Evolutionary conservation across 2,797 vertebrate species (phyloP).

Genomic region (Urosaurus nigricauda): DNA sequence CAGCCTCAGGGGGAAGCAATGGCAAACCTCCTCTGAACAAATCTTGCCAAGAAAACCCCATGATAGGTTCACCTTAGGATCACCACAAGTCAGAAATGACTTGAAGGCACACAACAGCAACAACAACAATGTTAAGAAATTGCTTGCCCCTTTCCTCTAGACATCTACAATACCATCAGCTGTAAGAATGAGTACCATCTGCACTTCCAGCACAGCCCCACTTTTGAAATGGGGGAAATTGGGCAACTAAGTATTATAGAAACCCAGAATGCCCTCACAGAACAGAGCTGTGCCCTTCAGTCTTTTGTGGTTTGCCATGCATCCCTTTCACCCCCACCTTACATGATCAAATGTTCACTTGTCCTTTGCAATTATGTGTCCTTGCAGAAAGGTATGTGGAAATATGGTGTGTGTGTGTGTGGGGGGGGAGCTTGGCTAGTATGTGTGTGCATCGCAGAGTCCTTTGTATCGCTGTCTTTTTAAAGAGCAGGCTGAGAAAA

Average conservation of each 20-base stretch:
- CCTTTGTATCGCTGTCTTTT: slow-evolving; percentile 72
- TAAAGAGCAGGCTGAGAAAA: slow-evolving; percentile 79
- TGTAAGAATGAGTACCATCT: not conserved
- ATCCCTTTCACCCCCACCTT: slow-evolving; percentile 19
- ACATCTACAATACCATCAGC: not conserved
- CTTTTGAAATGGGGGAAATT: slow-evolving; percentile 1
- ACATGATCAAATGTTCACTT: slow-evolving; percentile 38
- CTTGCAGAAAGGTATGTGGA: slow-evolving; percentile 67
- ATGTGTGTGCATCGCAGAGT: slow-evolving; percentile 52
- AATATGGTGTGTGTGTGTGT: not conserved
- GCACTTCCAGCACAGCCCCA: not conserved
- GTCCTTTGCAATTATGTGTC: slow-evolving; percentile 51
- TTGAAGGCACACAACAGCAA: no score
- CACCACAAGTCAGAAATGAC: no score
- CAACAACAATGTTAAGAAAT: not conserved
- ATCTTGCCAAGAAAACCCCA: no score
- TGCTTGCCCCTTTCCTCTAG: not conserved
- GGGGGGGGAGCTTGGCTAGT: not conserved
- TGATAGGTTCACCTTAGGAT: no score
- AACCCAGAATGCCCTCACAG: not conserved
- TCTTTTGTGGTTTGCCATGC: not conserved
- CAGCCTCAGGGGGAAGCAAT: no score
- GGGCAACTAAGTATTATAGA: not conserved
- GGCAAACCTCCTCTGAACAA: no score
- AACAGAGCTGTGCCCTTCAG: not conserved